These are phyloP conservation scores for Coregonus sp. DNA, from an alignment of 2,797 vertebrate genomes.

Conservation along the genomic window DNA sequence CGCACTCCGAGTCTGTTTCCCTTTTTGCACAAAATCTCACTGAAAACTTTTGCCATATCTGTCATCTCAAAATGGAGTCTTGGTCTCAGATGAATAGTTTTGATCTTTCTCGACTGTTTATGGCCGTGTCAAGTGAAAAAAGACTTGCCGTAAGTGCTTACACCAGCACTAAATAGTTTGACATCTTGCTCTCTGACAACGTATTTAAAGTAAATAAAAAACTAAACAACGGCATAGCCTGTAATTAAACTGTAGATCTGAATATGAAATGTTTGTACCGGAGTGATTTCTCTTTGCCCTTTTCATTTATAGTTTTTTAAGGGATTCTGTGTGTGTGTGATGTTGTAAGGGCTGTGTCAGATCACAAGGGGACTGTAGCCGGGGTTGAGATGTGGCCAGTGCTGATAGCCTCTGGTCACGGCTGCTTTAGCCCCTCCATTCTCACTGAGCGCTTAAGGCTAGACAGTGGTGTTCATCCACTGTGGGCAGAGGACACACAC, in stretches of 20 bases:
- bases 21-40: conserved; percentile 54
- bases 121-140: conserved; percentile 70
- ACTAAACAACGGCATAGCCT: conserved; percentile 69
- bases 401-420: not conserved
- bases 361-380: not conserved
- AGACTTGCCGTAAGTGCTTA: conserved; percentile 80
- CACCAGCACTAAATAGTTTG: conserved; percentile 81
- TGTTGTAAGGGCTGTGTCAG: conserved; percentile 15
- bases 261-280: conserved; percentile 70
- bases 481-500: not conserved
- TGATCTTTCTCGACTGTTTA: conserved; percentile 78
- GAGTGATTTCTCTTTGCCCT: conserved; percentile 52
- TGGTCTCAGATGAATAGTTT: conserved; percentile 74
- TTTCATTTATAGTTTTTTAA: conserved; percentile 19
- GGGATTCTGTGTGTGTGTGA: conserved; percentile 15
- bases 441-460: not conserved
- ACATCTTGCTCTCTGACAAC: conserved; percentile 78
- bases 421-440: not conserved
- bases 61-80: conserved; percentile 71
- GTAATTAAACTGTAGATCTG: conserved; percentile 71
- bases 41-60: conserved; percentile 76
- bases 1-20: conserved; percentile 18
- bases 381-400: not conserved
- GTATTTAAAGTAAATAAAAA: conserved; percentile 76
- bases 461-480: not conserved